Percentiles rank a stretch among this genome's conserved stretches.
phyloP scores from a whole-genome alignment of 2,113 vertebrate species.

The Romanogobio albipinnatus region DNA sequence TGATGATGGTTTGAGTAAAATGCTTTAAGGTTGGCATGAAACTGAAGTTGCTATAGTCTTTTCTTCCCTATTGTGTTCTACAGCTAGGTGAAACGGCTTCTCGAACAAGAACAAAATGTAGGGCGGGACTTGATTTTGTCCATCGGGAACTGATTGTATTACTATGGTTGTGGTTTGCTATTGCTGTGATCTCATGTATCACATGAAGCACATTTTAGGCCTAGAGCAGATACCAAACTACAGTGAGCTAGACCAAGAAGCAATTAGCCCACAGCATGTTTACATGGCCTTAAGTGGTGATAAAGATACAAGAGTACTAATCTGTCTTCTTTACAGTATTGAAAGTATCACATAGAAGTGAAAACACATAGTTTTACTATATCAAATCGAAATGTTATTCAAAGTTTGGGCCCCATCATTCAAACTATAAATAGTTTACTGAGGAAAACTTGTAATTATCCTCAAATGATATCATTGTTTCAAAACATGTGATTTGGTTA shows the following conservation, averaged over 20 bases:
- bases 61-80: no score
- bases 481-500: background rate
- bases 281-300: background rate
- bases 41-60: no score
- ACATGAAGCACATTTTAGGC: background rate
- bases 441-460: background rate
- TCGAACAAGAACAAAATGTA: no score
- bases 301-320: background rate
- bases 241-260: background rate
- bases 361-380: background rate
- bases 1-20: background rate
- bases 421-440: background rate
- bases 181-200: no score
- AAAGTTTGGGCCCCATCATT: no score
- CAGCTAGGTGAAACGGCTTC: no score
- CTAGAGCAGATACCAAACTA: background rate
- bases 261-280: background rate
- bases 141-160: no score
- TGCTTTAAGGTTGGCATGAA: background rate
- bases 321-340: no score
- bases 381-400: background rate
- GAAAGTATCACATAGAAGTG: no score
- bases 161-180: no score
- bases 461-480: conserved; percentile 31
- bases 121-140: no score